phyloP scores from a whole-genome alignment of 1,140 invertebrate genomes.

The Helicoverpa armigera region DNA sequence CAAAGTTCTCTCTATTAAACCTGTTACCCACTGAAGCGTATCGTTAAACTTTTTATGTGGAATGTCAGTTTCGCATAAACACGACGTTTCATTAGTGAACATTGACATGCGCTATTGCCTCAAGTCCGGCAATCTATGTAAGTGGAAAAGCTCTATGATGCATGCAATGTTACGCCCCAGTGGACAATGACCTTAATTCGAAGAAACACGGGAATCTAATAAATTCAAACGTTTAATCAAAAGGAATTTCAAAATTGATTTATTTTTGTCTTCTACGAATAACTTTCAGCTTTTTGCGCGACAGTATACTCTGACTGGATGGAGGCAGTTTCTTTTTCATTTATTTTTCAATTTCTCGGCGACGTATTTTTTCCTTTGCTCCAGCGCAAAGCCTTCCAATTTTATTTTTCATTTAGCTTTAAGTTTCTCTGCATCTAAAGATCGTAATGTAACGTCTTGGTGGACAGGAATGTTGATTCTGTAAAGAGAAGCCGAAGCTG shows the following conservation, averaged over 20 bases:
- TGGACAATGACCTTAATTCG: conserved; percentile 13
- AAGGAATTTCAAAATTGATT: conserved; percentile 5
- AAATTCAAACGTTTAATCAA: conserved; percentile 22
- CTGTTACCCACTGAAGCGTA: conserved; percentile 28
- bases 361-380: conserved; percentile 30
- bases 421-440: conserved; percentile 37
- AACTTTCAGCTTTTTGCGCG: conserved; percentile 2
- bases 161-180: conserved; percentile 23
- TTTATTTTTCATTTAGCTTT: conserved; percentile 28
- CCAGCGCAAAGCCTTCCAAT: conserved; percentile 3
- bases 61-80: conserved; percentile 37
- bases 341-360: conserved; percentile 47
- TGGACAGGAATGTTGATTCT: not conserved
- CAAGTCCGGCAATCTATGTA: conserved; percentile 16
- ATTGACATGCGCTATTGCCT: conserved; percentile 37
- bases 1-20: conserved; percentile 30
- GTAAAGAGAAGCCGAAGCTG: not conserved
- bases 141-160: conserved; percentile 8
- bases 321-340: conserved; percentile 13
- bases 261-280: conserved; percentile 9
- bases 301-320: not conserved
- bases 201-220: not conserved
- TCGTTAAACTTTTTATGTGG: conserved; percentile 6
- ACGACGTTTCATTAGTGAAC: conserved; percentile 31
- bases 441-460: conserved; percentile 21